Conservation (phyloP, 2,113 vertebrate species). For the Progne subis region DNA sequence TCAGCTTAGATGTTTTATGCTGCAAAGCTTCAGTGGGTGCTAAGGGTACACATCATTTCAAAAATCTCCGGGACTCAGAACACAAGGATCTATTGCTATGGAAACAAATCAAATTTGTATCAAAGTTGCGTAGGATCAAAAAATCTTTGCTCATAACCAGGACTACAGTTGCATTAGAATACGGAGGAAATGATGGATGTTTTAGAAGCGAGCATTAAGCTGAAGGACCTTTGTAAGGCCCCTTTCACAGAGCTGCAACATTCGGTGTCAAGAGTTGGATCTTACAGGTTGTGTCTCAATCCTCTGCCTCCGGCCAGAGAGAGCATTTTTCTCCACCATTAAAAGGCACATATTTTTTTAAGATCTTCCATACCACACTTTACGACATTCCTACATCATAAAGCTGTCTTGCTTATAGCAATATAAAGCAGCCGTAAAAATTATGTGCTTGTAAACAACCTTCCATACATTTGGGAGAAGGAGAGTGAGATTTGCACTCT, state of each 20-base stretch:
- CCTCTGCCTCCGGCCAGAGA: conserved; percentile 8
- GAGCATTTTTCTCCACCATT: conserved; percentile 57
- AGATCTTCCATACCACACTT: conserved; percentile 73
- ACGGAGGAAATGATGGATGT: conserved; percentile 56
- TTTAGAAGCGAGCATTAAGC: conserved; percentile 24
- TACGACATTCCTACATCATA: conserved; percentile 74
- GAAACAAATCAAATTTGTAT: conserved; percentile 70
- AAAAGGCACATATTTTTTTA: conserved; percentile 71
- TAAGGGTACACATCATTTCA: conserved; percentile 33
- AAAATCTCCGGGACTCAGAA: conserved; percentile 58
- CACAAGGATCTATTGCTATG: conserved; percentile 64
- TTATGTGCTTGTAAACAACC: conserved; percentile 74
- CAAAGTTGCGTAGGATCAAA: conserved; percentile 63
- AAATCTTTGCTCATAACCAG: conserved; percentile 64
- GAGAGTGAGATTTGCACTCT: conserved; percentile 37
- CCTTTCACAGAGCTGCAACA: conserved; percentile 27
- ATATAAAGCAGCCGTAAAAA: conserved; percentile 77
- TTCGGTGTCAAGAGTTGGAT: conserved; percentile 37
- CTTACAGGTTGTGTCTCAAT: conserved; percentile 17
- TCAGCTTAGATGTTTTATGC: conserved; percentile 7
- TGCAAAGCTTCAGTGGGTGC: conserved; percentile 22
- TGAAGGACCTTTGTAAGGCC: conserved; percentile 9
- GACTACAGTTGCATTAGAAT: conserved; percentile 64
- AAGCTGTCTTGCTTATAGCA: conserved; percentile 75
- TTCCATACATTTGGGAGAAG: conserved; percentile 54